These are phyloP conservation scores for Bicyclus anynana DNA, from an alignment of 1,140 invertebrate species.

Conservation along the genomic window DNA sequence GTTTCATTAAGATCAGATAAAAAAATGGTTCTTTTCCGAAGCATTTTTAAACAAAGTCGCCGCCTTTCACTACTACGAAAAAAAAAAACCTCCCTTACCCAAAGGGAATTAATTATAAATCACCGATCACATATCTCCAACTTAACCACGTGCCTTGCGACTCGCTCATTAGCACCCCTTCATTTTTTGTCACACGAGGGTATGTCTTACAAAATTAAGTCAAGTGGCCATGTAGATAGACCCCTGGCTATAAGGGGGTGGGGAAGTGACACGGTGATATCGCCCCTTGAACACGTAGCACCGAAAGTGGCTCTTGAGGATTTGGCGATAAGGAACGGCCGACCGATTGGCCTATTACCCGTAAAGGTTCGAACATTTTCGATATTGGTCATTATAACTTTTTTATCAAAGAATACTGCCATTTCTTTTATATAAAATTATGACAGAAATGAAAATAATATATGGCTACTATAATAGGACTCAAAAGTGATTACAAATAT, in stretches of 20 bases:
- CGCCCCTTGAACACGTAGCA: conserved; percentile 22
- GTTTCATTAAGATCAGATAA: too few species aligned
- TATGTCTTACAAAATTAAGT: conserved; percentile 15
- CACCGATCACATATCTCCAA: not conserved
- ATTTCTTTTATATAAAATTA: too few species aligned
- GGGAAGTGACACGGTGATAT: conserved; percentile 25
- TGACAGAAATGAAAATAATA: too few species aligned
- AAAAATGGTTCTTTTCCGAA: too few species aligned
- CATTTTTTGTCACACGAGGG: not conserved
- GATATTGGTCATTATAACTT: not conserved
- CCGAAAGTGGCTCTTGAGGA: conserved; percentile 24
- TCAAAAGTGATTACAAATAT: too few species aligned
- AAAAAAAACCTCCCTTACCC: too few species aligned
- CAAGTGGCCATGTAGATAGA: conserved; percentile 9
- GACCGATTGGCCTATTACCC: conserved; percentile 5
- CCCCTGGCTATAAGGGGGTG: conserved; percentile 20
- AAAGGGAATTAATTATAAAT: not conserved
- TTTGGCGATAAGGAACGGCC: conserved; percentile 24
- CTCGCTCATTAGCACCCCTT: not conserved
- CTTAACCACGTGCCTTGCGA: not conserved
- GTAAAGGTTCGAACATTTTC: not conserved
- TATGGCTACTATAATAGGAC: too few species aligned
- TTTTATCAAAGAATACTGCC: too few species aligned
- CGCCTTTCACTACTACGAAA: too few species aligned
- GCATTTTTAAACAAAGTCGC: too few species aligned